Base-by-base conservation (phyloP, 2,888 invertebrate species). In the Brenthis daphne region DNA sequence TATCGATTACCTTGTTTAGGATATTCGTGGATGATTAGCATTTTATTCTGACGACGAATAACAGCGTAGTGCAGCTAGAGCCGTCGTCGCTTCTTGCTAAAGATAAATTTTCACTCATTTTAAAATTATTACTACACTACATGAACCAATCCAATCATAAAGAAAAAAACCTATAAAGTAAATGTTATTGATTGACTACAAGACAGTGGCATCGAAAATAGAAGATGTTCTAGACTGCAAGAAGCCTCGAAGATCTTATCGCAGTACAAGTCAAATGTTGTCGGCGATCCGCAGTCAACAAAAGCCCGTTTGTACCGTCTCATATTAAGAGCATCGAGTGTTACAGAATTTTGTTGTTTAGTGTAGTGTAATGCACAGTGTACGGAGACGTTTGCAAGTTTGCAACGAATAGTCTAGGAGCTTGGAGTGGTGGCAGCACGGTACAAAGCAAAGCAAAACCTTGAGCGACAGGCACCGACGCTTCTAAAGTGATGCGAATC, bases 311-410 rank as follows among this genome's bases (percentile, higher is more conserved):
- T 84, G 90, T 91, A 88, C 86, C 83, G 86, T 83, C 83, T 82
- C 84, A 85, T 88, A 83, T 90, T 82, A 89, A 85, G 86, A 86
- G 87, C 86, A 86, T 89, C 90, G 85, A 89, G 86, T 90, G 86
- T 88, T 85, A 83, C 82, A 83, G 82, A 89, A 82, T 87, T 85
- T 91, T 90, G 89, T 86, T 91, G 88, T 91, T 87, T 92, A 90
- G 92, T 81, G 88, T 92, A 92, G 91, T 92, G 90, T 90, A 82
- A 87, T 91, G 91, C 90, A 91, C 90, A 70, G 80, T 83, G 82
- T 82, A 80, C 83, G 80, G 83, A 82, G 85, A 82, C 84, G 85
- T 86, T 85, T 84, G 85, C 85, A 84, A 84, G 85, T 86, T 85
- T 83, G 85, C 85, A 84, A 84, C 81, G 85, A 81, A 81, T 89